Percentiles rank a stretch among this genome's conserved stretches.
These are phyloP conservation scores for Bembecia ichneumoniformis DNA, from an alignment of 2,888 invertebrate genomes.

Conservation along the genomic window DNA sequence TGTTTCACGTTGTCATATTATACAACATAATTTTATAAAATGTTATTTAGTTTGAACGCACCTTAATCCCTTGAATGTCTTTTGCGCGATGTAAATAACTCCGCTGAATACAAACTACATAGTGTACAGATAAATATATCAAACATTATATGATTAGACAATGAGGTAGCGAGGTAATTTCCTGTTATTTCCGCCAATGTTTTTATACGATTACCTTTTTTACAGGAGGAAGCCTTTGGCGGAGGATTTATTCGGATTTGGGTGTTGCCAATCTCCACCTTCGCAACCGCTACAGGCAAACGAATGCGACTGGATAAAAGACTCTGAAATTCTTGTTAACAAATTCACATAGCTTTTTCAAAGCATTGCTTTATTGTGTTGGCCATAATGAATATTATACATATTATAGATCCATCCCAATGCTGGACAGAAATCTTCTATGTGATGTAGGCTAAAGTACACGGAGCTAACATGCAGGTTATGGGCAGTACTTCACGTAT, in stretches of 20 bases:
- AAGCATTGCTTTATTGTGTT: conserved; percentile 19
- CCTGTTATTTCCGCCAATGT: conserved; percentile 21
- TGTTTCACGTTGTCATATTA: too few relatives aligned
- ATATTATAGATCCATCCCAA: too few relatives aligned
- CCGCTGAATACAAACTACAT: too few relatives aligned
- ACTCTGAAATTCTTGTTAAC: conserved; percentile 49
- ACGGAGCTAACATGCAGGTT: too few relatives aligned
- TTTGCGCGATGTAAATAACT: too few relatives aligned
- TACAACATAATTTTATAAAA: too few relatives aligned
- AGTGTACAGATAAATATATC: too few relatives aligned
- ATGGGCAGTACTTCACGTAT: too few relatives aligned
- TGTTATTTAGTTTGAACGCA: too few relatives aligned
- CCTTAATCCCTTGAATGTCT: too few relatives aligned
- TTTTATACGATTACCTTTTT: conserved; percentile 49
- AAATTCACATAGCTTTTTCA: conserved; percentile 26
- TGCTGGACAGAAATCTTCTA: too few relatives aligned
- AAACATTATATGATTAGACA: not conserved
- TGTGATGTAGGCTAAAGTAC: too few relatives aligned
- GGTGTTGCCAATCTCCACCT: conserved; percentile 50
- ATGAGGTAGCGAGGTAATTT: not conserved
- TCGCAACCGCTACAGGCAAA: conserved; percentile 43
- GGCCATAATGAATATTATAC: conserved; percentile 2
- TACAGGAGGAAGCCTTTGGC: conserved; percentile 30
- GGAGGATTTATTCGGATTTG: conserved; percentile 60
- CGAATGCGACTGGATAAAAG: conserved; percentile 50